These are phyloP conservation scores for Heptranchias perlo DNA, from an alignment of 2,113 vertebrate species.

Conservation along the genomic window DNA sequence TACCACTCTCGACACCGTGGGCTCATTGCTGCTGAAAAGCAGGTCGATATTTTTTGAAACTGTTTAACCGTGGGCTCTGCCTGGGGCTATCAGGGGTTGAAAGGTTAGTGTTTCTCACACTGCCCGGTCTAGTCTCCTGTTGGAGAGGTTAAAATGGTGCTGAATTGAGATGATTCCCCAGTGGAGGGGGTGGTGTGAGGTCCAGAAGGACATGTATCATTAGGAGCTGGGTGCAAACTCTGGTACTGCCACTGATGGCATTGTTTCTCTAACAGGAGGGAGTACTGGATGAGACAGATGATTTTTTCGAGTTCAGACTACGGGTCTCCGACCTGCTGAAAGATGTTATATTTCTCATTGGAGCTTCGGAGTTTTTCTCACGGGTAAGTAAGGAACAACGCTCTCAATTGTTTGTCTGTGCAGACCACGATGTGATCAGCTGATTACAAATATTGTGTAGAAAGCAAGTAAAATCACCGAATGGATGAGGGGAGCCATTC, in stretches of 20 bases:
- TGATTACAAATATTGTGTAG: too few species aligned
- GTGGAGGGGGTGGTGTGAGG: background rate
- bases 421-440: background rate
- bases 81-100: background rate
- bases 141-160: background rate
- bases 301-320: constrained; percentile 95
- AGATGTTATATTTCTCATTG: constrained; percentile 91
- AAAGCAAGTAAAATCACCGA: background rate
- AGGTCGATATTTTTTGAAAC: too few species aligned
- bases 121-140: background rate
- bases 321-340: constrained; percentile 93
- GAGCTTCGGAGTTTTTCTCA: constrained; percentile 92
- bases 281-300: constrained; percentile 89
- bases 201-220: background rate
- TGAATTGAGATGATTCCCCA: background rate
- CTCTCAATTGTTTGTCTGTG: background rate
- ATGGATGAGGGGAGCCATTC: background rate
- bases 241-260: too few species aligned
- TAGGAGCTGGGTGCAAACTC: background rate
- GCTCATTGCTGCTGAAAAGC: too few species aligned
- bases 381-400: constrained; percentile 63
- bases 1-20: too few species aligned
- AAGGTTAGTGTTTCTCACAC: background rate
- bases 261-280: constrained; percentile 68
- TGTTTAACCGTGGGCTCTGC: too few species aligned